These are phyloP conservation scores for Nowickia ferox DNA, from an alignment of 2,888 invertebrate species.

Conservation along the genomic window DNA sequence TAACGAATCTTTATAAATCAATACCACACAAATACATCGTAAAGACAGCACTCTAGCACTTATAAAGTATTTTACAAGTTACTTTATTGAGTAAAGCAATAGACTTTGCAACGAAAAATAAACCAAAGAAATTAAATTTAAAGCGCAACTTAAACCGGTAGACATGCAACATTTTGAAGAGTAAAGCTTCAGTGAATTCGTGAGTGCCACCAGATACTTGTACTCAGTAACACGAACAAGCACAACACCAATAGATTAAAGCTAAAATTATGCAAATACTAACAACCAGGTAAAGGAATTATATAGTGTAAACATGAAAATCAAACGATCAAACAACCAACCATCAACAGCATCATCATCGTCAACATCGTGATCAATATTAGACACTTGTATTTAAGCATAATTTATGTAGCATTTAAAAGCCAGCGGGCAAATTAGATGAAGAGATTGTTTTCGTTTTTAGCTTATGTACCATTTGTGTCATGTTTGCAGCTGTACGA, in stretches of 20 bases:
- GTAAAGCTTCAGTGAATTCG: slow-evolving; percentile 64
- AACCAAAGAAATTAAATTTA: slow-evolving; percentile 40
- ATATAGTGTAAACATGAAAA: slow-evolving; percentile 60
- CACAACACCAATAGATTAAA: slow-evolving; percentile 23
- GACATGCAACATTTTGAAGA: slow-evolving; percentile 58
- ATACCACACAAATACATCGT: slow-evolving; percentile 8
- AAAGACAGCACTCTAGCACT: slow-evolving; percentile 41
- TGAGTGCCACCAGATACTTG: slow-evolving; percentile 50
- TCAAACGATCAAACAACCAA: slow-evolving; percentile 41
- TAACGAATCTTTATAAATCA: slow-evolving; percentile 33
- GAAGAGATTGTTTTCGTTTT: neutral
- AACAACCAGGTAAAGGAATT: slow-evolving; percentile 33
- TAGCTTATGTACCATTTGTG: neutral
- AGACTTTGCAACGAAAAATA: neutral
- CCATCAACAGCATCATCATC: neutral
- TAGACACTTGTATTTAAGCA: slow-evolving; percentile 11
- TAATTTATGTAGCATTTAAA: slow-evolving; percentile 35
- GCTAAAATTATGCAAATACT: slow-evolving; percentile 60
- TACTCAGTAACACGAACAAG: slow-evolving; percentile 11
- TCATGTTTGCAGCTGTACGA: neutral
- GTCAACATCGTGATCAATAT: slow-evolving; percentile 20
- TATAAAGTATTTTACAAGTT: slow-evolving; percentile 27
- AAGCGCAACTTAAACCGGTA: slow-evolving; percentile 62
- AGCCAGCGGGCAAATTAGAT: neutral
- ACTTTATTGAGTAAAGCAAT: slow-evolving; percentile 37